Conservation (phyloP, 2,113 vertebrate species). For the Sander lucioperca region DNA sequence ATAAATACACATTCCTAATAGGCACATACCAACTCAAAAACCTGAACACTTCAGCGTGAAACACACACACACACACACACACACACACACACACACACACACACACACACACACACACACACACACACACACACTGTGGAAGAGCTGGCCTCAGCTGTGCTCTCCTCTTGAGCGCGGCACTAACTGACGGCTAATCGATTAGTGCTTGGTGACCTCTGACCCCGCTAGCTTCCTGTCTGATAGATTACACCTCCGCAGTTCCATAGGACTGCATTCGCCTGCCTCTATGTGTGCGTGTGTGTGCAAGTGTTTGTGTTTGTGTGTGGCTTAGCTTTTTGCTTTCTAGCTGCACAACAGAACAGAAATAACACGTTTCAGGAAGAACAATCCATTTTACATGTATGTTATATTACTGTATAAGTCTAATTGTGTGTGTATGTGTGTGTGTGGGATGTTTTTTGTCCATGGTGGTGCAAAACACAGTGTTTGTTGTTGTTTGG, state of each 20-base stretch:
- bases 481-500: constrained; percentile 82
- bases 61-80: constrained; percentile 37
- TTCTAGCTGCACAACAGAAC: constrained; percentile 23
- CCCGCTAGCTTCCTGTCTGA: constrained; percentile 89
- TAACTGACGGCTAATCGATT: constrained; percentile 99
- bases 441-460: background rate
- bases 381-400: constrained; percentile 7
- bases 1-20: constrained; percentile 53
- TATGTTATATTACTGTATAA: background rate
- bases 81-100: constrained; percentile 39
- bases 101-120: constrained; percentile 43
- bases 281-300: constrained; percentile 33
- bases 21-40: constrained; percentile 30
- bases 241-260: constrained; percentile 89
- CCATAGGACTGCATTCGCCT: constrained; percentile 50
- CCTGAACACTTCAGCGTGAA: constrained; percentile 37
- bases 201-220: constrained; percentile 94
- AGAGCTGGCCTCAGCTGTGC: constrained; percentile 91
- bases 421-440: background rate
- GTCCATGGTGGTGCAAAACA: constrained; percentile 3
- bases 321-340: constrained; percentile 5
- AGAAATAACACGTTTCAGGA: constrained; percentile 38
- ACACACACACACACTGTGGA: constrained; percentile 38
- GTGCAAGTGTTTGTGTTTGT: constrained; percentile 34
- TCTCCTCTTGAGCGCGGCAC: constrained; percentile 89